A percentile compares a stretch with the other conserved stretches of the same genome.
phyloP scores from a whole-genome alignment of 2,113 vertebrate species.

The Chinchilla lanigera region DNA sequence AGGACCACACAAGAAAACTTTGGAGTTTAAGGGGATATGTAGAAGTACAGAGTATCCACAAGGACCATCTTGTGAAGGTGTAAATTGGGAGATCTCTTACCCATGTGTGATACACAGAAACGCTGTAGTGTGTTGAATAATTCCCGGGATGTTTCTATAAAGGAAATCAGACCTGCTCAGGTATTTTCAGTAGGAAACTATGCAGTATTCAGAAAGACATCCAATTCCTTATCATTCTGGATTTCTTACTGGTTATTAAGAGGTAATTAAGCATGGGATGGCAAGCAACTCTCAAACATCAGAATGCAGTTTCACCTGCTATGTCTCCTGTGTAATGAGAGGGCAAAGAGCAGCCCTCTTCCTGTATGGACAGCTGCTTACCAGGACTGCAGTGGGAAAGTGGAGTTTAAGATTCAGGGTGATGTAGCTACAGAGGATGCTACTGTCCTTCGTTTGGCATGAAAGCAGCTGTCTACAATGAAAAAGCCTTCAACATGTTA shows the following conservation, averaged over 20 bases:
- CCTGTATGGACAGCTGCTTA: background rate
- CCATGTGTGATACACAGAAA: background rate
- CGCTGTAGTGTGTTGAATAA: background rate
- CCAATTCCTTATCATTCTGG: background rate
- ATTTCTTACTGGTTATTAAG: background rate
- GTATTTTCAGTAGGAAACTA: conserved; percentile 16
- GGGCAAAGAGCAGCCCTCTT: background rate
- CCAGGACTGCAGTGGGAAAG: background rate
- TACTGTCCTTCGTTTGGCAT: background rate
- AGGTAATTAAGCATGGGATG: background rate
- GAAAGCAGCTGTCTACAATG: background rate
- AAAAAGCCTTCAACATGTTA: background rate
- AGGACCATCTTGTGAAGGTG: background rate
- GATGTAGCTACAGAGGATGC: background rate
- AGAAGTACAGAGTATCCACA: background rate
- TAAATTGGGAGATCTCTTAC: background rate
- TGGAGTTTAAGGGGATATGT: background rate
- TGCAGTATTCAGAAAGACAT: background rate
- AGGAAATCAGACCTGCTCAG: background rate
- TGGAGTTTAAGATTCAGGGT: background rate
- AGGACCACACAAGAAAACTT: background rate
- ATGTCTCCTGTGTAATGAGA: background rate
- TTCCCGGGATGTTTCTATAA: background rate
- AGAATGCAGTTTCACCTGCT: background rate
- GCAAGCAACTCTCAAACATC: background rate